phyloP scores from a whole-genome alignment of 2,888 invertebrate species.

The Rhagium mordax region DNA sequence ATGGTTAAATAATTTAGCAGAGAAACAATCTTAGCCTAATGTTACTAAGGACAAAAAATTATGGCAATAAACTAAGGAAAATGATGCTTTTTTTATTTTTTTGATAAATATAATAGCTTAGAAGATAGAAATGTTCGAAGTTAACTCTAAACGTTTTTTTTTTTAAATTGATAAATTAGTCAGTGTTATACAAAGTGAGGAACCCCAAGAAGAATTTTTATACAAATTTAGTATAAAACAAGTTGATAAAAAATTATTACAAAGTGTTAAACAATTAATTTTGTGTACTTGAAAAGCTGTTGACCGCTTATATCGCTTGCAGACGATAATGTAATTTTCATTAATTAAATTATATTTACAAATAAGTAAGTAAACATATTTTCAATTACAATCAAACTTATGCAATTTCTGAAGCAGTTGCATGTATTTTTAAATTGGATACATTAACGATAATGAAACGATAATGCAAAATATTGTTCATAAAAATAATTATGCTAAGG shows the following conservation, averaged over 20 bases:
- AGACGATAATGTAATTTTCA: constrained; percentile 2
- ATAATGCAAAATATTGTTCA: background rate
- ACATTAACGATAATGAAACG: background rate
- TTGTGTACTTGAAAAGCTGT: background rate
- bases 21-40: too few species aligned
- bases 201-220: too few species aligned
- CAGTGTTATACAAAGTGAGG: too few species aligned
- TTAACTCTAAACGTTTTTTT: too few species aligned
- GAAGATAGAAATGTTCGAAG: too few species aligned
- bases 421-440: constrained; percentile 13
- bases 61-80: too few species aligned
- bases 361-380: constrained; percentile 28
- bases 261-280: background rate
- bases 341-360: background rate
- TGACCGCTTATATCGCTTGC: background rate
- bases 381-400: constrained; percentile 14
- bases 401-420: constrained; percentile 13
- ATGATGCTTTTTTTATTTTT: too few species aligned
- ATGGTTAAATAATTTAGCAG: too few species aligned
- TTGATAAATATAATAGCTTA: too few species aligned
- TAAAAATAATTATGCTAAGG: background rate
- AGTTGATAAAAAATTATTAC: background rate
- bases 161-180: too few species aligned
- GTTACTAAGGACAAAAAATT: too few species aligned
- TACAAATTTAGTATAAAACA: too few species aligned